These are phyloP conservation scores for Malurus leucopterus DNA, from an alignment of 2,797 vertebrate genomes.

Conservation along the genomic window DNA sequence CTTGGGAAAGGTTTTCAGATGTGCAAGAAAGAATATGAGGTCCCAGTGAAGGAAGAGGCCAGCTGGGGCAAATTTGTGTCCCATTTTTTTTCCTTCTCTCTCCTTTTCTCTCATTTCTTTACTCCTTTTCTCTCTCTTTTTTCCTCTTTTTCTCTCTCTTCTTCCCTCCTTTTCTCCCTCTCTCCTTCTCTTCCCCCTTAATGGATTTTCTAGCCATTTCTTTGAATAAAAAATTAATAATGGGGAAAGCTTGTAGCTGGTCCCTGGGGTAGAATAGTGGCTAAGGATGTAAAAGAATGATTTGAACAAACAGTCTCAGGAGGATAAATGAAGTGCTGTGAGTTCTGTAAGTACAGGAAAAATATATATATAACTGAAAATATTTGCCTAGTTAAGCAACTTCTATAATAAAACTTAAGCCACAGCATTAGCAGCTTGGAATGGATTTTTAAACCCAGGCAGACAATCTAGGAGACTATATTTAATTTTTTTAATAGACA, in stretches of 20 bases:
- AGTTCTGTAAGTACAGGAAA: conserved; percentile 23
- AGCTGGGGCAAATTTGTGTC: neutral
- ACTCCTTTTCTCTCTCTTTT: too few relatives aligned
- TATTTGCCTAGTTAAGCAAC: conserved; percentile 50
- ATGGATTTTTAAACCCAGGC: conserved; percentile 3
- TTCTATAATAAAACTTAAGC: conserved; percentile 22
- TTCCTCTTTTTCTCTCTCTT: too few relatives aligned
- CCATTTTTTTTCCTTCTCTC: neutral
- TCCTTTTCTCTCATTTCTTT: neutral
- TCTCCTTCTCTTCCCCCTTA: too few relatives aligned
- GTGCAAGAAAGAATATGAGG: neutral
- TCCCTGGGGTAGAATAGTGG: conserved; percentile 35
- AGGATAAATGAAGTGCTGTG: conserved; percentile 41
- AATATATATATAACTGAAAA: conserved; percentile 27
- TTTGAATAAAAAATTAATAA: conserved; percentile 48
- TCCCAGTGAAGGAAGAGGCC: neutral
- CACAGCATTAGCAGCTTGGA: neutral
- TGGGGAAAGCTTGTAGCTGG: neutral
- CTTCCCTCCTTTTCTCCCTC: neutral
- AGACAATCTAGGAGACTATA: neutral
- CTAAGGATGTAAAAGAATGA: conserved; percentile 33
- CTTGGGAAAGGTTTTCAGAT: neutral
- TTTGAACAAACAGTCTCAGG: conserved; percentile 51
- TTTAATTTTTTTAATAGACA: neutral
- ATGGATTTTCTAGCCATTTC: conserved; percentile 10